These are phyloP conservation scores for Amphilophus citrinellus DNA, from an alignment of 2,113 vertebrate species.

Conservation along the genomic window DNA sequence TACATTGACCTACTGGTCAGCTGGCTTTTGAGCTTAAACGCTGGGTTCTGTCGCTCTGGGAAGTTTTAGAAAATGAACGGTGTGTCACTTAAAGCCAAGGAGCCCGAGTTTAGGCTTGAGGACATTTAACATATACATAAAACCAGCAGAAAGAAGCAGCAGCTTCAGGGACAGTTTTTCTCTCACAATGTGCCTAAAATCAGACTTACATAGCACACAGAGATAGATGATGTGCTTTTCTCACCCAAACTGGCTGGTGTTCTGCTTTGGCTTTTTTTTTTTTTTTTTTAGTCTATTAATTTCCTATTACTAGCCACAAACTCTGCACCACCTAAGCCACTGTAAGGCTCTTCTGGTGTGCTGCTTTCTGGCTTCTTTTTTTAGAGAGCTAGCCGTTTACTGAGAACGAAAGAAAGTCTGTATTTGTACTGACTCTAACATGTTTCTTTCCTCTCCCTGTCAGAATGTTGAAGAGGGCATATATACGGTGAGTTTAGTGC, in stretches of 20 bases:
- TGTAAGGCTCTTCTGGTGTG: background rate
- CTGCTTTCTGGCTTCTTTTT: background rate
- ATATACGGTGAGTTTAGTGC: constrained; percentile 56
- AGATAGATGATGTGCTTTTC: background rate
- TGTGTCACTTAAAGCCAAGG: background rate
- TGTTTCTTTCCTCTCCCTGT: background rate
- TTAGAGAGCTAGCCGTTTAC: background rate
- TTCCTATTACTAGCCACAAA: constrained; percentile 30
- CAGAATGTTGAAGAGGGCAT: constrained; percentile 57
- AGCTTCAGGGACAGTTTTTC: background rate
- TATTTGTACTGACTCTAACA: background rate
- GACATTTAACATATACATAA: background rate
- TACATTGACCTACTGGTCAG: background rate
- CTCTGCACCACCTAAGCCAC: background rate
- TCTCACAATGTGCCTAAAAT: background rate
- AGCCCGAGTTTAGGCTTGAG: background rate
- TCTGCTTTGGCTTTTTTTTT: background rate
- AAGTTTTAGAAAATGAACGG: background rate
- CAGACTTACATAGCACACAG: background rate
- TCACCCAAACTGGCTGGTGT: background rate
- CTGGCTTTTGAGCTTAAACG: background rate
- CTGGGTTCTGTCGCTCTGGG: background rate
- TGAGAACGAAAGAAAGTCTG: background rate
- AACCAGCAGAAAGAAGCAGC: background rate
- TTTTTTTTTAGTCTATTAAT: constrained; percentile 10